Percentiles rank a stretch among this genome's conserved stretches.
Evolutionary conservation across 2,113 vertebrate species (phyloP).

Genomic region (Hydropotes inermis): DNA sequence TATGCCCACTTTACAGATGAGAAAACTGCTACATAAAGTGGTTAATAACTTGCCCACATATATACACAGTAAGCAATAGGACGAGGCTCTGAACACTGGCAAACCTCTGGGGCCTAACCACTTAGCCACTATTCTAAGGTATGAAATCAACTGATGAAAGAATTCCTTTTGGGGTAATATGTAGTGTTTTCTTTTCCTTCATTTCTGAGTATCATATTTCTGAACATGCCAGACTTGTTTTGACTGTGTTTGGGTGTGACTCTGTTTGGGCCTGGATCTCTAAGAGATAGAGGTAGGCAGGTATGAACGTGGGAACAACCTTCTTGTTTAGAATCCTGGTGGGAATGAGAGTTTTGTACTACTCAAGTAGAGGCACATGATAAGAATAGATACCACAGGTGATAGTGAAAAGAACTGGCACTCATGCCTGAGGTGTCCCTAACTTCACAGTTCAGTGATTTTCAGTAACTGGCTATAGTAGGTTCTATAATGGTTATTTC

Average conservation of each 20-base stretch:
- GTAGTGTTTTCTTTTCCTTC: neutral
- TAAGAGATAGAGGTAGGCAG: neutral
- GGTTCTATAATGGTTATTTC: neutral
- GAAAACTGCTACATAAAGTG: neutral
- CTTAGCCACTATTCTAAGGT: neutral
- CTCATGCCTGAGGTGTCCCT: neutral
- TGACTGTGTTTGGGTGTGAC: neutral
- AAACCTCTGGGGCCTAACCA: neutral
- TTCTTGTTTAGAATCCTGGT: neutral
- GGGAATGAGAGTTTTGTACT: neutral
- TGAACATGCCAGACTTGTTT: neutral
- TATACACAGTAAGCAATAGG: neutral
- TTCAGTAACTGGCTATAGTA: neutral
- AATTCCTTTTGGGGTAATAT: neutral
- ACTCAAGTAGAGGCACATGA: neutral
- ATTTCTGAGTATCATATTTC: neutral
- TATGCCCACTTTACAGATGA: neutral
- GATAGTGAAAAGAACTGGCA: neutral
- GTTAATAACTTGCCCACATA: neutral
- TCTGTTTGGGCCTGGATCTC: neutral
- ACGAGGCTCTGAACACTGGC: neutral
- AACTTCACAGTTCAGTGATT: neutral
- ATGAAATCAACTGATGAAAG: neutral
- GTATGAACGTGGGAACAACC: neutral
- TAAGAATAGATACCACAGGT: neutral